Conservation (phyloP, 2,888 invertebrate species). For the Octodonta nipae region DNA sequence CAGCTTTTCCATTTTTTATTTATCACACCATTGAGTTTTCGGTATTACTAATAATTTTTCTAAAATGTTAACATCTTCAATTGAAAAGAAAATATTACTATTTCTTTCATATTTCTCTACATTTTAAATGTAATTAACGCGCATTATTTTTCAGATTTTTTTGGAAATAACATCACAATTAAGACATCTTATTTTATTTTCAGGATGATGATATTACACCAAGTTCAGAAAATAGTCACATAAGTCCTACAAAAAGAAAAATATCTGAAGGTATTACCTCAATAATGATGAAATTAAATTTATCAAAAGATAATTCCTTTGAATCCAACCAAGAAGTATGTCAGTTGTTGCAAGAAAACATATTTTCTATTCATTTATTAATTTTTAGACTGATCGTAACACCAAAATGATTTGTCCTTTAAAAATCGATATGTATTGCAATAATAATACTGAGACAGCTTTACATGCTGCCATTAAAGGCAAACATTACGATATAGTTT, state of each 20-base stretch:
- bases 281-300: slow-evolving; percentile 70
- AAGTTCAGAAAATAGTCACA: slow-evolving; percentile 21
- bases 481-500: slow-evolving; percentile 57
- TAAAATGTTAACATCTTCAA: no score
- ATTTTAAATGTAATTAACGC: no score
- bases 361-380: slow-evolving; percentile 4
- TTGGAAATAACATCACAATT: no score
- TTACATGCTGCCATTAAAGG: slow-evolving; percentile 69
- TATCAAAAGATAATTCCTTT: slow-evolving; percentile 40
- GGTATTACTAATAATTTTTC: no score
- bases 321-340: slow-evolving; percentile 25
- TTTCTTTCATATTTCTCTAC: no score
- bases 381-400: slow-evolving; percentile 20
- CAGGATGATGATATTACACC: slow-evolving; percentile 35
- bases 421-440: slow-evolving; percentile 59
- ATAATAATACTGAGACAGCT: slow-evolving; percentile 67
- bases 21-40: no score
- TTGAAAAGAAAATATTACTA: no score
- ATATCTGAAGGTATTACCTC: slow-evolving; percentile 81
- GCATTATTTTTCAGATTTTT: no score
- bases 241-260: slow-evolving; percentile 51
- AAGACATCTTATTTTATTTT: no score
- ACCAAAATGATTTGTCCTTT: slow-evolving; percentile 50
- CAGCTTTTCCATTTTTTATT: no score
- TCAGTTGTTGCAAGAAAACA: no score